Conservation (phyloP, 1,140 invertebrate genomes). For the Tetranychus urticae region DNA sequence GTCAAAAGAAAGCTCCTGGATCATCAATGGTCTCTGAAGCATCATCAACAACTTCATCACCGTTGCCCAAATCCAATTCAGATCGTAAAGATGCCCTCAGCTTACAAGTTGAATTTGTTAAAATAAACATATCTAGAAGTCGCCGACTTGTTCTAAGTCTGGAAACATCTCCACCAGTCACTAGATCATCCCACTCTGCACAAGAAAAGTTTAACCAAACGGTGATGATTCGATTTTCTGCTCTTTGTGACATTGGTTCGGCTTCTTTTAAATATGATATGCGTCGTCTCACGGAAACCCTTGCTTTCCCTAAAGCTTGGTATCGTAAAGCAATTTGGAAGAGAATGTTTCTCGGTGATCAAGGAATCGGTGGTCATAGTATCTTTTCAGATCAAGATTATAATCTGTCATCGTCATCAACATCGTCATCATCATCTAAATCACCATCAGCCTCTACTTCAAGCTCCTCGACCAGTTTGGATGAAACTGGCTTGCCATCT, state of each 20-base stretch:
- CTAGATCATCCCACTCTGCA: not conserved
- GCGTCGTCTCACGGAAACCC: conserved; percentile 82
- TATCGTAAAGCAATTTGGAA: conserved; percentile 75
- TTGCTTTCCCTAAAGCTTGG: conserved; percentile 96
- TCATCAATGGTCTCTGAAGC: not conserved
- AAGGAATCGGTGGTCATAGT: conserved; percentile 27
- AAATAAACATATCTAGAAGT: conserved; percentile 72
- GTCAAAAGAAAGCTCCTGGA: conserved; percentile 46
- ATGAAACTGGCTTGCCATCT: not conserved
- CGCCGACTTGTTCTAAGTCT: conserved; percentile 32
- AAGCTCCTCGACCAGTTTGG: not conserved
- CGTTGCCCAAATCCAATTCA: conserved; percentile 45
- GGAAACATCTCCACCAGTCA: not conserved
- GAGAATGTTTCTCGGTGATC: conserved; percentile 72
- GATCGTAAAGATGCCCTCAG: conserved; percentile 83
- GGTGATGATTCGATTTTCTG: conserved; percentile 24
- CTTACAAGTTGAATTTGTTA: conserved; percentile 89
- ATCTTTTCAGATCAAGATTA: conserved; percentile 23
- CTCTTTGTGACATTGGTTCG: conserved; percentile 84
- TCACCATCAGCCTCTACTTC: not conserved
- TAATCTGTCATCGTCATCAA: not conserved
- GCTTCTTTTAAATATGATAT: conserved; percentile 98
- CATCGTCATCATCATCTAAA: too few species aligned
- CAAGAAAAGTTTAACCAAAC: not conserved
- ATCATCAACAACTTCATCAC: not conserved